Evolutionary conservation across 2,113 vertebrate genomes (phyloP).

Genomic region (Rynchops niger): DNA sequence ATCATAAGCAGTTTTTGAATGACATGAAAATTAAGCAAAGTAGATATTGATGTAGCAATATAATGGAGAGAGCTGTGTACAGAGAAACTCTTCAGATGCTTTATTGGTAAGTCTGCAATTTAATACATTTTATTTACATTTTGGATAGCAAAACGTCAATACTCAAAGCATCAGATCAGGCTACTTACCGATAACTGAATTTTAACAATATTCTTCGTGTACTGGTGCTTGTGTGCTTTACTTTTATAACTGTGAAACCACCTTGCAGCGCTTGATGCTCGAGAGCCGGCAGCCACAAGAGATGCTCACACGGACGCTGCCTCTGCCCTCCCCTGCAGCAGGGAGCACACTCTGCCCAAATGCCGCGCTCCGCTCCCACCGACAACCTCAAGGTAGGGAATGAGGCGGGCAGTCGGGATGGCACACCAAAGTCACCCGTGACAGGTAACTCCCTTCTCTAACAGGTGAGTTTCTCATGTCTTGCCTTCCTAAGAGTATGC

Average conservation of each 20-base stretch:
- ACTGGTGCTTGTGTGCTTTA: not conserved
- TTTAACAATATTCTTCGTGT: not conserved
- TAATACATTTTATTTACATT: not conserved
- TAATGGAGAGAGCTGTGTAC: not conserved
- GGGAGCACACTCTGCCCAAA: not conserved
- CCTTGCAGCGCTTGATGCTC: not conserved
- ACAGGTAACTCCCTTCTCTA: not conserved
- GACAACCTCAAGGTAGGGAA: not conserved
- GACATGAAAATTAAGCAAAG: not conserved
- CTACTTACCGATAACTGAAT: not conserved
- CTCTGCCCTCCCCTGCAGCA: not conserved
- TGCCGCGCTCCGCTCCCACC: fast-evolving
- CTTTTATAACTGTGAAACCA: not conserved
- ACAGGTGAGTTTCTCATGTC: not conserved
- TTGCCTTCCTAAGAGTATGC: not conserved
- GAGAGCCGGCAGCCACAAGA: fast-evolving
- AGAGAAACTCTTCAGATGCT: not conserved
- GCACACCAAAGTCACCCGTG: fast-evolving
- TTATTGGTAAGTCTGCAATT: not conserved
- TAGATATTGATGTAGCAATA: not conserved
- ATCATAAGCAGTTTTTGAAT: not conserved
- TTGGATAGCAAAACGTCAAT: not conserved
- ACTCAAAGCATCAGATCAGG: not conserved
- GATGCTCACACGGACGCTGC: not conserved
- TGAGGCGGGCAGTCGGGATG: fast-evolving